A percentile compares a stretch with the other conserved stretches of the same genome.
These are phyloP conservation scores for Coccyzus lansbergi DNA, from an alignment of 2,797 vertebrate species.

Conservation along the genomic window DNA sequence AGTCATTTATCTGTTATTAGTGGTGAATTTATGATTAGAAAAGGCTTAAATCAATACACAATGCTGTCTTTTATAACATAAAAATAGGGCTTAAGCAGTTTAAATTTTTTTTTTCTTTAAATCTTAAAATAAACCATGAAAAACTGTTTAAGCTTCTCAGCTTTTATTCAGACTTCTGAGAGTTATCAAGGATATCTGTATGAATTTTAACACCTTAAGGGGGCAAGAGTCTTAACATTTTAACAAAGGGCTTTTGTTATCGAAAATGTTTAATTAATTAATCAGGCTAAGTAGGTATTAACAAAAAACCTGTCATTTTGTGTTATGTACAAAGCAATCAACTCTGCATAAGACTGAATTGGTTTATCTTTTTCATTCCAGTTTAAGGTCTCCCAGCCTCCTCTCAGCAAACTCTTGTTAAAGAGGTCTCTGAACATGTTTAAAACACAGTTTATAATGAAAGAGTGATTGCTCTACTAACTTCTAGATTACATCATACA, in stretches of 20 bases:
- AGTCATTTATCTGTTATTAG: background rate
- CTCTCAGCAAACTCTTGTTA: background rate
- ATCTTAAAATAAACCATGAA: background rate
- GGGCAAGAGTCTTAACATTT: constrained; percentile 42
- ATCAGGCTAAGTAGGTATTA: constrained; percentile 65
- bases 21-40: background rate
- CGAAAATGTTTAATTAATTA: constrained; percentile 57
- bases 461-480: background rate
- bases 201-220: constrained; percentile 51
- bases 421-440: background rate
- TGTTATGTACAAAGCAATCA: constrained; percentile 9
- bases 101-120: background rate
- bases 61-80: background rate
- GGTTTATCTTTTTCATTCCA: constrained; percentile 1
- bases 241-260: constrained; percentile 52
- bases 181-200: constrained; percentile 1
- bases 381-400: background rate
- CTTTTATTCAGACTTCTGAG: constrained; percentile 20
- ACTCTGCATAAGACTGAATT: background rate
- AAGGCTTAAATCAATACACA: constrained; percentile 5
- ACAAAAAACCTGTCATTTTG: constrained; percentile 43
- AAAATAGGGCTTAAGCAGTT: background rate
- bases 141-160: background rate
- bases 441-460: background rate
- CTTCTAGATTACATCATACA: background rate